Percentiles rank a stretch among this genome's conserved stretches.
Conservation (phyloP, 92 coral and sea anemone genomes). For the Montipora capitata region DNA sequence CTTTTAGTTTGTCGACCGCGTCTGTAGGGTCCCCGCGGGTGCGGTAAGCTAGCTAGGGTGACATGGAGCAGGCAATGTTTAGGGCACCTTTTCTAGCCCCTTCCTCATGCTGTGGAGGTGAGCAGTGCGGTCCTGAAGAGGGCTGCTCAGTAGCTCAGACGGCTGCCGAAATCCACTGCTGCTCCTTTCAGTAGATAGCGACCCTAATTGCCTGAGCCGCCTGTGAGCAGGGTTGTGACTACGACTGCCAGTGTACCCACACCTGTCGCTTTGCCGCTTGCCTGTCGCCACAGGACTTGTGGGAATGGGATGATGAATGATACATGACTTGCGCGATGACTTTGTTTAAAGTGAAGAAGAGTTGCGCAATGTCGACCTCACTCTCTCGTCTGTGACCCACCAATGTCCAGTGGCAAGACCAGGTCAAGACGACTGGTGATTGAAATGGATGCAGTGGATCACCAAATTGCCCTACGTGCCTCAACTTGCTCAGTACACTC, state of each 20-base stretch:
- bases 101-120: constrained; percentile 63
- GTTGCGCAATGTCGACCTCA: neutral
- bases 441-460: neutral
- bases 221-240: neutral
- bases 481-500: too few relatives aligned
- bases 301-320: neutral
- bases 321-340: neutral
- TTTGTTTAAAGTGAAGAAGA: neutral
- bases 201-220: neutral
- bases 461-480: too few relatives aligned
- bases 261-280: neutral
- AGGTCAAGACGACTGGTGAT: neutral
- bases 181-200: neutral
- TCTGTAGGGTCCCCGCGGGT: constrained; percentile 63
- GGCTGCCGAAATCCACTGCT: constrained; percentile 31
- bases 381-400: neutral
- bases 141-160: constrained; percentile 71
- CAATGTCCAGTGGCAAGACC: neutral
- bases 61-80: constrained; percentile 36
- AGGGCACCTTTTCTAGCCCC: constrained; percentile 79
- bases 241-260: neutral
- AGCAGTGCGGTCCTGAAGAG: constrained; percentile 81
- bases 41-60: constrained; percentile 60
- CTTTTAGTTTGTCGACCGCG: constrained; percentile 44
- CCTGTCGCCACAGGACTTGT: neutral